phyloP scores from a whole-genome alignment of 2,797 vertebrate species.

The Octomys mimax region DNA sequence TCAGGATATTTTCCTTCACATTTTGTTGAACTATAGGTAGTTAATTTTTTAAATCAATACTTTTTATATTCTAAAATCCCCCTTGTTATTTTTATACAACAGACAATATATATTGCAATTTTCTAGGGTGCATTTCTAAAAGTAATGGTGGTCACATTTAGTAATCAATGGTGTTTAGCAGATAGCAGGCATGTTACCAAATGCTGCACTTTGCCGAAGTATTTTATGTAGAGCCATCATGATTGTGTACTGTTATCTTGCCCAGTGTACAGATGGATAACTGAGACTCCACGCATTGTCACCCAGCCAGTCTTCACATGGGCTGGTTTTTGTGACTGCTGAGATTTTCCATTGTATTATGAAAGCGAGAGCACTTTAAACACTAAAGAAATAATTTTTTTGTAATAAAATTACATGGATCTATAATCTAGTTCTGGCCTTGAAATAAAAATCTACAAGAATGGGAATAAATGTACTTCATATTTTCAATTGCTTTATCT shows the following conservation, averaged over 20 bases:
- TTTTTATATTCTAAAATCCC: not conserved
- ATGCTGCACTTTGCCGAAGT: not conserved
- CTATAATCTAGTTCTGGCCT: not conserved
- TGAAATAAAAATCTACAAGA: not conserved
- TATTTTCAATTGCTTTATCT: conserved; percentile 57
- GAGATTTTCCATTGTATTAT: not conserved
- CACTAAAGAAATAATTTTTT: not conserved
- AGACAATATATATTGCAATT: not conserved
- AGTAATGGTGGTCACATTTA: not conserved
- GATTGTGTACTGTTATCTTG: not conserved
- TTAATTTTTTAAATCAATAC: not conserved
- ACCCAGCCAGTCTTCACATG: not conserved
- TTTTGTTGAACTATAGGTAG: not conserved
- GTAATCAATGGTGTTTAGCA: too few species aligned
- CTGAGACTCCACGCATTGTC: not conserved
- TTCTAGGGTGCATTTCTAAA: not conserved
- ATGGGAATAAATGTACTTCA: conserved; percentile 3
- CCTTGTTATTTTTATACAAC: not conserved
- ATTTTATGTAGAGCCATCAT: not conserved
- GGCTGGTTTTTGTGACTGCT: not conserved
- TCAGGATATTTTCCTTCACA: not conserved
- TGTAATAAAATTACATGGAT: not conserved
- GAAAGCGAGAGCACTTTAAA: not conserved
- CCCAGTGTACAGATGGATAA: not conserved
- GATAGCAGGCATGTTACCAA: fast-evolving